These are phyloP conservation scores for Procavia capensis DNA, from an alignment of 2,113 vertebrate species.

Conservation along the genomic window DNA sequence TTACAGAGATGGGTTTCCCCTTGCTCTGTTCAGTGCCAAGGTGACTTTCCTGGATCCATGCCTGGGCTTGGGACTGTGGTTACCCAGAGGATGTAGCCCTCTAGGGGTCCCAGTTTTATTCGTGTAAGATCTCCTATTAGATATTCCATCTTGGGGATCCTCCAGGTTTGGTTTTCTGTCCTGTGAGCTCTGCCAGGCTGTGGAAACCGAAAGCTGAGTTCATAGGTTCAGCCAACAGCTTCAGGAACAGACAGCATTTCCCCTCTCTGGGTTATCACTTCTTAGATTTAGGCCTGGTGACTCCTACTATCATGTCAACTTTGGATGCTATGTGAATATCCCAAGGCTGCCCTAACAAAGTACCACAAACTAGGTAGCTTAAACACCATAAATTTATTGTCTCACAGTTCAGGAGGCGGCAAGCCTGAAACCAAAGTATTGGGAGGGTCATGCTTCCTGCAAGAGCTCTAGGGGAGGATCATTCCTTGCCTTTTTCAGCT, in stretches of 20 bases:
- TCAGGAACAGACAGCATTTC: too few relatives aligned
- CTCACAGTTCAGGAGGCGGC: too few relatives aligned
- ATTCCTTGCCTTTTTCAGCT: too few relatives aligned
- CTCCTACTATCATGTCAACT: neutral
- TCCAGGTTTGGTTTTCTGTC: too few relatives aligned
- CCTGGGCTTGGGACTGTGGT: neutral
- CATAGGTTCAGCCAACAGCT: neutral
- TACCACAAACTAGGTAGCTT: too few relatives aligned
- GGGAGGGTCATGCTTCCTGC: too few relatives aligned
- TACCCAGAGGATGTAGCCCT: neutral
- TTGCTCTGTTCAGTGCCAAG: accelerated
- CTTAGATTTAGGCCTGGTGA: neutral
- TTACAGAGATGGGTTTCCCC: neutral
- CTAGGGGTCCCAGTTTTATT: neutral
- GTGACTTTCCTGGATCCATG: neutral
- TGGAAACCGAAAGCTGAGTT: too few relatives aligned
- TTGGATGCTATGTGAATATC: neutral
- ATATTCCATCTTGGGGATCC: neutral
- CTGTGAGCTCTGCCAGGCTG: neutral
- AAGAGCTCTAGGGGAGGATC: too few relatives aligned
- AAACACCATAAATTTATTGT: too few relatives aligned
- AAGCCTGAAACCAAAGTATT: too few relatives aligned
- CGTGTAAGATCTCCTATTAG: neutral
- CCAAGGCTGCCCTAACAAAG: too few relatives aligned
- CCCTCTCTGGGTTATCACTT: neutral